Evolutionary conservation across 2,888 invertebrate genomes (phyloP).

Genomic region (Leucoma salicis): DNA sequence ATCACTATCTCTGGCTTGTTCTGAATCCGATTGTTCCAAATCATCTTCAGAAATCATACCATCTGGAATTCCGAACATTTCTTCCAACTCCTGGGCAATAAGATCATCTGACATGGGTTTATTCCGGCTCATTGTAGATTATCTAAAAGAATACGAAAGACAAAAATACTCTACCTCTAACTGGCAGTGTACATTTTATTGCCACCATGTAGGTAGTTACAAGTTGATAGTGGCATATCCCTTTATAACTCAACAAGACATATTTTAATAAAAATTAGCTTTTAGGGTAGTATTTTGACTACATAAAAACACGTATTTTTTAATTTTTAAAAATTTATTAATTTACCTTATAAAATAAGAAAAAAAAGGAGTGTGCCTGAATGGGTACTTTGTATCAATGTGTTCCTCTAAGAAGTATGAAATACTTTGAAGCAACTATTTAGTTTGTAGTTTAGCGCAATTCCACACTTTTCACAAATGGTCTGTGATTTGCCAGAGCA

Average conservation of each 20-base stretch:
- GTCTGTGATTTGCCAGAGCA: no score
- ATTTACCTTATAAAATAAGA: no score
- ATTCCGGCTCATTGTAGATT: conserved; percentile 12
- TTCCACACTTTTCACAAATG: no score
- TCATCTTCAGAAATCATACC: conserved; percentile 15
- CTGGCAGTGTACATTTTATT: conserved; percentile 6
- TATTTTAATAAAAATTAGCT: no score
- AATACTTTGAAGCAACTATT: no score
- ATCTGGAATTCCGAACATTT: conserved; percentile 14
- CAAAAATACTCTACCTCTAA: neutral
- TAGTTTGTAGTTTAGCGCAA: no score
- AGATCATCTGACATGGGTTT: conserved; percentile 11
- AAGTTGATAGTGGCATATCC: no score
- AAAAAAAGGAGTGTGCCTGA: no score
- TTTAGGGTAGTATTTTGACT: conserved; percentile 3
- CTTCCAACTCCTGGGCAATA: conserved; percentile 15
- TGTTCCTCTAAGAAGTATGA: no score
- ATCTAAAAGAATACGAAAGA: neutral
- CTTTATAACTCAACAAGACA: no score
- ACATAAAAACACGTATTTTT: conserved; percentile 5
- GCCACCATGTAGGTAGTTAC: conserved; percentile 4
- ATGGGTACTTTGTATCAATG: no score
- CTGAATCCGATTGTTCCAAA: conserved; percentile 13
- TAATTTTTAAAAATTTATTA: neutral
- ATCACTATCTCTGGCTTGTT: no score